phyloP scores from a whole-genome alignment of 2,113 vertebrate species.

The Myanophis thanlyinensis region DNA sequence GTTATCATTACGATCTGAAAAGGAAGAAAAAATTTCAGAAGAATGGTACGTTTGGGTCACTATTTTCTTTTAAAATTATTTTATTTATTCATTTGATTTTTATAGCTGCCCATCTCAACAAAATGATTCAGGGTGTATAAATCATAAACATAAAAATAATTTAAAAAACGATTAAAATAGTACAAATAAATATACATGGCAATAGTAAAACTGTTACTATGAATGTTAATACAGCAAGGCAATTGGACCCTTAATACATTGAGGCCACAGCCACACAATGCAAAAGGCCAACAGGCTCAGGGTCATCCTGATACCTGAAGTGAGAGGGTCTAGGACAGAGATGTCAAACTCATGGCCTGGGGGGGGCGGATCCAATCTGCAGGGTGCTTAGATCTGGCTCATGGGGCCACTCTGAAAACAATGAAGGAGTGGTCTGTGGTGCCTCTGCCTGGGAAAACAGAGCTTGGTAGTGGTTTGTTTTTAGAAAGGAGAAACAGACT shows the following conservation, averaged over 20 bases:
- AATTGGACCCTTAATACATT: background rate
- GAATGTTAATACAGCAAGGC: background rate
- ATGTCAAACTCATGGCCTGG: too few relatives aligned
- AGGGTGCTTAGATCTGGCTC: too few relatives aligned
- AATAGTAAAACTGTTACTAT: background rate
- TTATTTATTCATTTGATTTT: background rate
- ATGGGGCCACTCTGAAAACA: too few relatives aligned
- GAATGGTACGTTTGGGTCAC: slow-evolving; percentile 83
- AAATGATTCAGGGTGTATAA: background rate
- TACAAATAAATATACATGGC: background rate
- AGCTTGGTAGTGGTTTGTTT: too few relatives aligned
- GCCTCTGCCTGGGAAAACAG: too few relatives aligned
- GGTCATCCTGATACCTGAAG: background rate
- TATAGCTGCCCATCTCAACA: background rate
- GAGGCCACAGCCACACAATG: background rate
- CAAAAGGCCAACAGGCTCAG: background rate
- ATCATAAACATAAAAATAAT: background rate
- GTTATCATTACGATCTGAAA: slow-evolving; percentile 65
- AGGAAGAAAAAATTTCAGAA: slow-evolving; percentile 85
- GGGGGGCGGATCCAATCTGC: too few relatives aligned
- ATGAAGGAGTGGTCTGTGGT: too few relatives aligned
- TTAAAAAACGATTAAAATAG: background rate
- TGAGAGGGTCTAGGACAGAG: background rate
- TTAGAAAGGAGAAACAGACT: too few relatives aligned
- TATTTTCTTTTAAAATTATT: background rate